A percentile compares a stretch with the other conserved stretches of the same genome.
These are phyloP conservation scores for Enteromius afrohamiltoni DNA, from an alignment of 2,797 vertebrate genomes.

Conservation along the genomic window DNA sequence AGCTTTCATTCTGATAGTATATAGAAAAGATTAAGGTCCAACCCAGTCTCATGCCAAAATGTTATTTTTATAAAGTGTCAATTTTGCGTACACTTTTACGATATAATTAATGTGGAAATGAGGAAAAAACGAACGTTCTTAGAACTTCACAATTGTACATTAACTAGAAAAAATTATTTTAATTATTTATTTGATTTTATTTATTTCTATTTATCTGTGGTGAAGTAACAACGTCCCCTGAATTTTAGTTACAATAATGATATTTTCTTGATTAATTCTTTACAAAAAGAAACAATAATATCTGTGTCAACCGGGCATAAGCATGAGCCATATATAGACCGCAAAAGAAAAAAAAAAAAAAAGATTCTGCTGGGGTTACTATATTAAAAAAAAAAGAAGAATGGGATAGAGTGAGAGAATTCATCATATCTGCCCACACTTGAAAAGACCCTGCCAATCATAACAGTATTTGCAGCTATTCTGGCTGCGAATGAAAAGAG, in stretches of 20 bases:
- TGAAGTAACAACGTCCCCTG: background rate
- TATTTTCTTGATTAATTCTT: background rate
- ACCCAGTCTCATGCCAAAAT: background rate
- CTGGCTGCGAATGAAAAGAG: constrained; percentile 61
- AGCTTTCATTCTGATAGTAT: background rate
- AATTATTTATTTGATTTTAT: background rate
- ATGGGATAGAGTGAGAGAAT: constrained; percentile 19
- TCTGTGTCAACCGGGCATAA: constrained; percentile 18
- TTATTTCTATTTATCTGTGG: background rate
- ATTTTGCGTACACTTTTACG: background rate
- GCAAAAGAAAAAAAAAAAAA: background rate
- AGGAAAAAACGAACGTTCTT: too few relatives aligned
- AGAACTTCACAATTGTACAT: background rate
- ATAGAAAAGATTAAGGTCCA: too few relatives aligned
- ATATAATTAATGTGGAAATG: background rate
- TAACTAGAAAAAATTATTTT: background rate
- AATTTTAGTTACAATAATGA: constrained; percentile 9
- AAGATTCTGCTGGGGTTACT: constrained; percentile 17
- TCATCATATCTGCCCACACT: constrained; percentile 47
- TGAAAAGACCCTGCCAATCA: constrained; percentile 60
- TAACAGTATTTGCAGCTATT: constrained; percentile 52
- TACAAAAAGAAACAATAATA: background rate
- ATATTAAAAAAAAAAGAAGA: constrained; percentile 19
- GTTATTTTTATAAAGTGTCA: background rate
- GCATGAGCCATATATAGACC: constrained; percentile 1